Percentiles rank a stretch among this genome's conserved stretches.
Evolutionary conservation across 2,797 vertebrate species (phyloP).

Genomic region (Scyliorhinus canicula): DNA sequence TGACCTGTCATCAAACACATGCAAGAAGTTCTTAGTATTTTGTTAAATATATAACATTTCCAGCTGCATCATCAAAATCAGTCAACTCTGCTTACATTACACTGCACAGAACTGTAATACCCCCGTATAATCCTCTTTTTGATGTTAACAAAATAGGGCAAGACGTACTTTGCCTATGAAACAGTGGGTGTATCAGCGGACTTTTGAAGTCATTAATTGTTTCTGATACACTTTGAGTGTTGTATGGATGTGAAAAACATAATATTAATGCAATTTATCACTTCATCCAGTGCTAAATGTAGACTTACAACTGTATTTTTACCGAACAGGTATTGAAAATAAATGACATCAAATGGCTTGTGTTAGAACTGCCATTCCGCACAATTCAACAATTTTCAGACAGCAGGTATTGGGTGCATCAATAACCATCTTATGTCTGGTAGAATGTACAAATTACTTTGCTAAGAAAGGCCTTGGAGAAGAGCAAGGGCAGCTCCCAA

Average conservation of each 20-base stretch:
- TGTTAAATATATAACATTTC: not conserved
- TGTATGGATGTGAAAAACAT: not conserved
- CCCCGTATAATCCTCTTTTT: not conserved
- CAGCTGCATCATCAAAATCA: not conserved
- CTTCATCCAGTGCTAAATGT: not conserved
- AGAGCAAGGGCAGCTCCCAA: no score
- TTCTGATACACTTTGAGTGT: not conserved
- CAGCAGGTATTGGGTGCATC: not conserved
- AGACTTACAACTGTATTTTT: no score
- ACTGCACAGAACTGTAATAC: not conserved
- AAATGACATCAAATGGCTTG: not conserved
- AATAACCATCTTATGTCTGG: not conserved
- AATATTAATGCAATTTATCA: not conserved
- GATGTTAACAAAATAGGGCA: not conserved
- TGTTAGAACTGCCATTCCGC: not conserved
- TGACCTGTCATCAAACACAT: conserved; percentile 39
- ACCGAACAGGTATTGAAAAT: not conserved
- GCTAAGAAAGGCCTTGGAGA: no score
- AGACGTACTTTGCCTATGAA: not conserved
- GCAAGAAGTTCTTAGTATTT: not conserved
- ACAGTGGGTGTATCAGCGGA: no score
- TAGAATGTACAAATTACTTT: not conserved
- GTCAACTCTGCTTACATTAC: not conserved
- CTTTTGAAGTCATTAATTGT: not conserved
- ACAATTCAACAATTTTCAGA: not conserved